Percentiles rank a stretch among this genome's conserved stretches.
phyloP scores from a whole-genome alignment of 2,888 invertebrate genomes.

The Acanthosoma haemorrhoidale region DNA sequence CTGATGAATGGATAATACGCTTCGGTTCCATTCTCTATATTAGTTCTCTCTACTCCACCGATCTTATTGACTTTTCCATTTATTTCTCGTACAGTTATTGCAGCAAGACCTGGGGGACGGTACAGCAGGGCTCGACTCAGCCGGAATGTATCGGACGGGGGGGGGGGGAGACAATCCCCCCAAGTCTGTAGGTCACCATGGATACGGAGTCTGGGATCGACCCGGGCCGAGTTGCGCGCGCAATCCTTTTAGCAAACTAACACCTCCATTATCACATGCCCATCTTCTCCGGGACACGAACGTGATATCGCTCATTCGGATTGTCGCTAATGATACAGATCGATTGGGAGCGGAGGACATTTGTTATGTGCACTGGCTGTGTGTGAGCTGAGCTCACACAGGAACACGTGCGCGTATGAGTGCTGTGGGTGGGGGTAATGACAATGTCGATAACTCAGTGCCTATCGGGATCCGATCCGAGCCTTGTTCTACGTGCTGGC shows the following conservation, averaged over 20 bases:
- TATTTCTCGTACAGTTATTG: no score
- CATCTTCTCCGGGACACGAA: neutral
- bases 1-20: neutral
- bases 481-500: no score
- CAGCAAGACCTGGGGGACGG: no score
- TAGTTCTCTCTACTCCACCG: neutral
- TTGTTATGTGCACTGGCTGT: no score
- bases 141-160: neutral
- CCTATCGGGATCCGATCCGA: neutral
- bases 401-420: neutral
- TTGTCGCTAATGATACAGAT: neutral
- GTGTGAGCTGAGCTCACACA: no score
- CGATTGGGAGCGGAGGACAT: neutral
- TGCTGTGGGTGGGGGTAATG: no score
- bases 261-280: constrained; percentile 26
- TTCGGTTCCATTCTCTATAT: no score
- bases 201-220: constrained; percentile 25
- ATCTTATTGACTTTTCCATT: no score
- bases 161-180: neutral
- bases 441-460: neutral
- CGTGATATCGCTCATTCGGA: neutral
- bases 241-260: constrained; percentile 24
- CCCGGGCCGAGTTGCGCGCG: constrained; percentile 23
- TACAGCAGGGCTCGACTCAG: no score
- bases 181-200: neutral